Conservation (phyloP, 2,797 vertebrate genomes). For the Takifugu rubripes region DNA sequence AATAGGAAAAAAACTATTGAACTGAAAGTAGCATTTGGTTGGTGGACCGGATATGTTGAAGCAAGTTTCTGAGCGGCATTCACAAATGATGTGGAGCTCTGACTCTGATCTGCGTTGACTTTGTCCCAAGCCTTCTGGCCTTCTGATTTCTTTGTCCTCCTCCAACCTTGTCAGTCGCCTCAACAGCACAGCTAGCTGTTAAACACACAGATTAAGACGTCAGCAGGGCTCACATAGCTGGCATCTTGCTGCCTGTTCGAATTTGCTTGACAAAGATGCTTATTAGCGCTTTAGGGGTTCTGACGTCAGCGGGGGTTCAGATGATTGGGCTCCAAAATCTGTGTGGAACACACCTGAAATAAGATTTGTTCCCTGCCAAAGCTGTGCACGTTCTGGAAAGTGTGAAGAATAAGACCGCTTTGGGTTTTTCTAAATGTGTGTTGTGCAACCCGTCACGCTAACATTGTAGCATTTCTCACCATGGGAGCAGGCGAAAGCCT, state of each 20-base stretch:
- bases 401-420: too few relatives aligned
- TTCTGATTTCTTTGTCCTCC: slow-evolving; percentile 8
- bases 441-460: too few relatives aligned
- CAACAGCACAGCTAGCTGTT: slow-evolving; percentile 32
- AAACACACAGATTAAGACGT: slow-evolving; percentile 36
- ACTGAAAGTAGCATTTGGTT: too few relatives aligned
- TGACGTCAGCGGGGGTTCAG: slow-evolving; percentile 46
- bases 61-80: neutral
- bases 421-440: too few relatives aligned
- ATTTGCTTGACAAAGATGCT: slow-evolving; percentile 44
- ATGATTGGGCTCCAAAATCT: slow-evolving; percentile 57
- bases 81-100: neutral
- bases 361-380: slow-evolving; percentile 29
- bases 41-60: too few relatives aligned
- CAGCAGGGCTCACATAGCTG: slow-evolving; percentile 25
- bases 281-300: slow-evolving; percentile 47
- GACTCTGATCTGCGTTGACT: neutral
- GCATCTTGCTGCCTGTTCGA: slow-evolving; percentile 38
- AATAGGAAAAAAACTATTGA: too few relatives aligned
- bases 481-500: too few relatives aligned
- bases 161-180: slow-evolving; percentile 21
- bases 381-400: neutral
- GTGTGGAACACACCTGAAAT: slow-evolving; percentile 51
- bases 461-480: too few relatives aligned
- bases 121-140: slow-evolving; percentile 2